Evolutionary conservation across 2,113 vertebrate species (phyloP).

Genomic region (Bubalus kerabau): DNA sequence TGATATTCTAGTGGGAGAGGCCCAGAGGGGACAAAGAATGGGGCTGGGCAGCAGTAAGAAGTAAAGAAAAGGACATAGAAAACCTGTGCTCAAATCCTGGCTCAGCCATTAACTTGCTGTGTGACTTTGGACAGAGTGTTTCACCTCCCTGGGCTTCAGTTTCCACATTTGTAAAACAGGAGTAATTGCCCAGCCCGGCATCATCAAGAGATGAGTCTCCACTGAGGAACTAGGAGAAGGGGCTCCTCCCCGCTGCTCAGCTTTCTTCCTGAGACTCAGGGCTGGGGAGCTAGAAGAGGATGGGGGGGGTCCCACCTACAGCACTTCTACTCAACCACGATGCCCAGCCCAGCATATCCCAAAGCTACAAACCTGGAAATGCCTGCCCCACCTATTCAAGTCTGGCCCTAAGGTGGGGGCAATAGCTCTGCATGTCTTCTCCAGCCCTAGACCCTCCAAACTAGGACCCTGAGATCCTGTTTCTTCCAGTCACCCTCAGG

Average conservation of each 20-base stretch:
- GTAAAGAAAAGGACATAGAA: background rate
- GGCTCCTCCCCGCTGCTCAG: background rate
- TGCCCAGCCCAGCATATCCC: background rate
- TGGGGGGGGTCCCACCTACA: too few species aligned
- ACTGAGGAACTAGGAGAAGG: fast-evolving
- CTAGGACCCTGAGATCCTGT: background rate
- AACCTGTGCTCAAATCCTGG: background rate
- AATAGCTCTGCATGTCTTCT: background rate
- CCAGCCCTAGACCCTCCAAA: background rate
- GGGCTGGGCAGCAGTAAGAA: background rate
- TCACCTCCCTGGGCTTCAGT: background rate
- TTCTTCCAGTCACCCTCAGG: background rate
- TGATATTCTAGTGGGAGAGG: background rate
- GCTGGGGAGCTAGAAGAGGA: too few species aligned
- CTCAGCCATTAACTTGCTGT: background rate
- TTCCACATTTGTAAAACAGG: background rate
- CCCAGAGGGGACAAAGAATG: background rate
- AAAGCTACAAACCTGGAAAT: background rate
- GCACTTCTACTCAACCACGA: background rate
- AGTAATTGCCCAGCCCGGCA: background rate
- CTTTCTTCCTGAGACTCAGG: background rate
- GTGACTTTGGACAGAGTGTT: background rate
- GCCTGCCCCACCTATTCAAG: background rate
- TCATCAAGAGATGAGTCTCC: background rate
- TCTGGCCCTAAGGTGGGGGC: background rate